Evolutionary conservation across 30 jellyfish, hydroid and myxozoan species (phyloP).

Genomic region (Chironex yamaguchii): DNA sequence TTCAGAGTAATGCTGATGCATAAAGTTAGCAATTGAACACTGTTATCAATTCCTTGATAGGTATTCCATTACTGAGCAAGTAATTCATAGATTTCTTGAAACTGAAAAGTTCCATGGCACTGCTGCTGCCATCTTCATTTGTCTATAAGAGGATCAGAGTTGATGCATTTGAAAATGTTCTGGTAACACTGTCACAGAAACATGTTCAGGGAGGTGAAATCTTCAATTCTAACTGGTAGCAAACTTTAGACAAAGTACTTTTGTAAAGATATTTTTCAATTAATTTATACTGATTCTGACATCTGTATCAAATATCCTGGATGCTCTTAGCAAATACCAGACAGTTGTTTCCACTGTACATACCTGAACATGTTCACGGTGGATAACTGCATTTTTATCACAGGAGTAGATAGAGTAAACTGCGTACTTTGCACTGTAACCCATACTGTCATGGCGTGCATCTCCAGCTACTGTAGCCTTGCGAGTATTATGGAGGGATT

Average conservation of each 20-base stretch:
- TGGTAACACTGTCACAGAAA: too few species aligned
- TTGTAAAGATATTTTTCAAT: too few species aligned
- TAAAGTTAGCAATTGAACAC: slow-evolving; percentile 24
- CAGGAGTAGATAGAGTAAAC: slow-evolving; percentile 31
- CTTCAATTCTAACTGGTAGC: too few species aligned
- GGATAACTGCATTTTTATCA: slow-evolving; percentile 7
- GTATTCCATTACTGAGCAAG: background rate
- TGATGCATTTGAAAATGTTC: too few species aligned
- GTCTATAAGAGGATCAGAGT: slow-evolving; percentile 14
- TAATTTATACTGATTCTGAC: too few species aligned
- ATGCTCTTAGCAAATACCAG: too few species aligned
- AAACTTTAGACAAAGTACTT: too few species aligned
- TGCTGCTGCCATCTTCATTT: slow-evolving; percentile 60
- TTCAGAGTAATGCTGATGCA: slow-evolving; percentile 11
- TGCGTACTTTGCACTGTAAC: slow-evolving; percentile 43
- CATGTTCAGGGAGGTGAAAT: too few species aligned
- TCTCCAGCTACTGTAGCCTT: slow-evolving; percentile 57
- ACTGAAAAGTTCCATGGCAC: slow-evolving; percentile 58
- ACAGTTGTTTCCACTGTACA: too few species aligned
- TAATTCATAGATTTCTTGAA: slow-evolving; percentile 9
- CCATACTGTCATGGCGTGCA: slow-evolving; percentile 58
- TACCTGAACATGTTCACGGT: slow-evolving; percentile 49
- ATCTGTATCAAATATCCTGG: too few species aligned
- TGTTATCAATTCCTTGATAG: slow-evolving; percentile 32
- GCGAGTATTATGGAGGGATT: slow-evolving; percentile 1